Evolutionary conservation across 2,113 vertebrate genomes (phyloP), one percentile per base, ranked within the genome.

Genomic region (Peromyscus polionotus): DNA sequence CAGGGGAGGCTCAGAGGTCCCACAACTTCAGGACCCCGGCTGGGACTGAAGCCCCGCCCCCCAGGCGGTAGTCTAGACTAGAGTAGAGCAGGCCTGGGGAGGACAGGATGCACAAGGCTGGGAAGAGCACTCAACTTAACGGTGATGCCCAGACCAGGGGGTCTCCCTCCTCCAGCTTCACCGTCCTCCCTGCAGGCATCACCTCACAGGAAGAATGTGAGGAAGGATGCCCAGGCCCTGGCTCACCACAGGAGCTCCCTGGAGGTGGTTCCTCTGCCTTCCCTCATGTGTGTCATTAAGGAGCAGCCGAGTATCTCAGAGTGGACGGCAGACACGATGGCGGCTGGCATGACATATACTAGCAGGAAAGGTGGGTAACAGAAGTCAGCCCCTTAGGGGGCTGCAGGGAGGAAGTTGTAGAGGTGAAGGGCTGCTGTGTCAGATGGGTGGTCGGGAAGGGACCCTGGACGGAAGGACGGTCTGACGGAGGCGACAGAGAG

Each of bases 381-480:
- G 54, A 95, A 61, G 39, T 26, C 59, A 68, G 84, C 16, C 26
- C 75, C 19, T 7, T 6, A 68, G 36, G 90, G 90, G 1, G 1
- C 65, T 17, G 13, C 65, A 19, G n/a, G 75, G 28, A 16, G 85
- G n/a, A 54, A 81, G 26, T 17, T 11, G 61, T 7, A 31, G 42
- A n/a, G 36, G 51, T 28, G 24, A 83, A 83, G 45, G 33, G 28
- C 67, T 86, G 31, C 45, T 57, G 31, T n/a, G 65, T 77, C 26
- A 80, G 48, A 75, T 90, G 83, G 51, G 84, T 77, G 91, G 97
- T 91, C 87, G 26, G 79, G 39, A 61, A 51, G 90, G 54, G 39
- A 39, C 33, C 16, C 14, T 22, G 2, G 8, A 51, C 51, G 9
- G 51, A 51, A 51, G 51, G 48, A 61, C 31, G 51, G 8, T 26